A percentile compares a stretch with the other conserved stretches of the same genome.
Evolutionary conservation across 2,888 invertebrate species (phyloP).

Genomic region (Furcula furcula): DNA sequence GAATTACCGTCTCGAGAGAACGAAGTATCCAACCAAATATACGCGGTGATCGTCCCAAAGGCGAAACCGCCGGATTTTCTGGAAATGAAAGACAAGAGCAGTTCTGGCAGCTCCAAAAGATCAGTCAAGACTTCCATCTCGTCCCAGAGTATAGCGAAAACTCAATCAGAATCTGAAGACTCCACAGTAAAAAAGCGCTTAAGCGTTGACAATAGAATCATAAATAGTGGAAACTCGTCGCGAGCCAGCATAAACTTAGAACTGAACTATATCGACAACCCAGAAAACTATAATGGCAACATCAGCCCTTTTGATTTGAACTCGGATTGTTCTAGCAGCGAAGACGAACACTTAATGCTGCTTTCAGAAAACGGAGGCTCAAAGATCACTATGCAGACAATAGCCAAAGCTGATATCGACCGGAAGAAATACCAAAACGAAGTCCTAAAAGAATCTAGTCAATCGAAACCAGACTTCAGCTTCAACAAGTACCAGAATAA

Average conservation of each 20-base stretch:
- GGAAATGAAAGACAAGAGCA: slow-evolving; percentile 44
- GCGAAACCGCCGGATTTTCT: slow-evolving; percentile 47
- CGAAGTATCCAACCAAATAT: slow-evolving; percentile 57
- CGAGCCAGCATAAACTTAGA: slow-evolving; percentile 68
- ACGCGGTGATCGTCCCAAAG: slow-evolving; percentile 76
- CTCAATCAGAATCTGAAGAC: slow-evolving; percentile 69
- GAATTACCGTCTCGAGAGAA: slow-evolving; percentile 56
- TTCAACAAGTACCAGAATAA: slow-evolving; percentile 68
- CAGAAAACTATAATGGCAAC: slow-evolving; percentile 50
- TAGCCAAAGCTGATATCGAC: slow-evolving; percentile 44
- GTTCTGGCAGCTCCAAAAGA: slow-evolving; percentile 53
- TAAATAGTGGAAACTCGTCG: slow-evolving; percentile 61
- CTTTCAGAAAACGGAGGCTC: slow-evolving; percentile 72
- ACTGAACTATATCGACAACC: slow-evolving; percentile 62
- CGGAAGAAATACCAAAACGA: slow-evolving; percentile 57
- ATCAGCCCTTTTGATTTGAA: slow-evolving; percentile 59
- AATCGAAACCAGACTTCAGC: slow-evolving; percentile 56
- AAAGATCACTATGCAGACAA: slow-evolving; percentile 72
- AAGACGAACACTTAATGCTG: slow-evolving; percentile 74
- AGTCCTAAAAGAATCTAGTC: slow-evolving; percentile 65
- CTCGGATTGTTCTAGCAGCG: slow-evolving; percentile 72
- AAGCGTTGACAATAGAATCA: slow-evolving; percentile 73
- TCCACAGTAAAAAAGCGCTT: slow-evolving; percentile 68
- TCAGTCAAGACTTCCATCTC: slow-evolving; percentile 59
- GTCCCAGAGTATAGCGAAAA: slow-evolving; percentile 62